phyloP scores from a whole-genome alignment of 2,797 vertebrate species.

The Girardinus metallicus region DNA sequence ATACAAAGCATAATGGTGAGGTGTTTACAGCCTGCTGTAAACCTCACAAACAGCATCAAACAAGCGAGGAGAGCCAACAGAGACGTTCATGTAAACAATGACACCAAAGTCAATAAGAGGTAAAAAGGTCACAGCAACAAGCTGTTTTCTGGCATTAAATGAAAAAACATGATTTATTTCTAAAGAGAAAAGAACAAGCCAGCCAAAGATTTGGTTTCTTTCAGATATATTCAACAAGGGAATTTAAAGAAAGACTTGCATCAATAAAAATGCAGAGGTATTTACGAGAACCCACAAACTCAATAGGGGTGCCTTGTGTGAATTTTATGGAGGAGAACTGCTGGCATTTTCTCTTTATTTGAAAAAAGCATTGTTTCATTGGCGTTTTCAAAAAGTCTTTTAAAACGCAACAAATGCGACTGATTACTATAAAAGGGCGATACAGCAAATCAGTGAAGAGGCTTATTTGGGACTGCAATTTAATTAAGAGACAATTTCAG shows the following conservation, averaged over 20 bases:
- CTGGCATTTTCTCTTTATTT: neutral
- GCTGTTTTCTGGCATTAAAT: conserved; percentile 13
- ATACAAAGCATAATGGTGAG: neutral
- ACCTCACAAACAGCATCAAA: neutral
- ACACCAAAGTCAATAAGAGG: conserved; percentile 5
- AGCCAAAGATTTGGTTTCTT: neutral
- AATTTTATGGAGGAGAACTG: conserved; percentile 7
- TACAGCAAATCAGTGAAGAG: neutral
- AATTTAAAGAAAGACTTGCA: conserved; percentile 1
- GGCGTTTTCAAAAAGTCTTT: neutral
- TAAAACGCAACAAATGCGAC: neutral
- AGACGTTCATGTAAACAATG: conserved; percentile 5
- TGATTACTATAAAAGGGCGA: neutral
- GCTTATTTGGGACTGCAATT: neutral
- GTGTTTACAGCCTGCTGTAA: neutral
- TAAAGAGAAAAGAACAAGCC: neutral
- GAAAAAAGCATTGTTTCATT: neutral
- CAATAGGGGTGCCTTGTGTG: conserved; percentile 11
- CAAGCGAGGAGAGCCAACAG: conserved; percentile 1
- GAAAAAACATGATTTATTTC: conserved; percentile 3
- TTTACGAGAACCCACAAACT: conserved; percentile 17
- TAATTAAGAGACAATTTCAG: neutral
- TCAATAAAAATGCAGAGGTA: conserved; percentile 11
- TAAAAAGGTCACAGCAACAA: conserved; percentile 15
- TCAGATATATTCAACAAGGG: neutral